phyloP scores from a whole-genome alignment of 2,797 vertebrate genomes.

The Falco columbarius region DNA sequence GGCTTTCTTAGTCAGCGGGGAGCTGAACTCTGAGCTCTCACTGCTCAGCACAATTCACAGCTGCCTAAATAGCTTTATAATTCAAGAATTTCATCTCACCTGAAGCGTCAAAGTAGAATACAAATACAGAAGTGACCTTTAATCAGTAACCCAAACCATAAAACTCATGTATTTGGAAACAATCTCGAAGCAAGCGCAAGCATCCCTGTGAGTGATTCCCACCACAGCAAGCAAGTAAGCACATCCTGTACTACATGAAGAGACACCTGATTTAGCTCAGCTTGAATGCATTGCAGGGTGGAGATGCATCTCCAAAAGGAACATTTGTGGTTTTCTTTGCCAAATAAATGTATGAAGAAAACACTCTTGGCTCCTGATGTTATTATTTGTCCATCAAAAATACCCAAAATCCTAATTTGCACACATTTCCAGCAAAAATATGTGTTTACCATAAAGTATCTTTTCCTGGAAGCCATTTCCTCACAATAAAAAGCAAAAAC shows the following conservation, averaged over 20 bases:
- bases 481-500: not conserved
- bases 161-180: slow-evolving; percentile 8
- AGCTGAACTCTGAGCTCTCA: slow-evolving; percentile 64
- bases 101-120: slow-evolving; percentile 49
- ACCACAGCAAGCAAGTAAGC: not conserved
- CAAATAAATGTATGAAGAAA: not conserved
- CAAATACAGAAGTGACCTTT: slow-evolving; percentile 49
- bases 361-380: not conserved
- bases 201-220: not conserved
- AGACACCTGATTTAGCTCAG: not conserved
- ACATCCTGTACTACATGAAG: not conserved
- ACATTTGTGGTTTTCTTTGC: not conserved
- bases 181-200: not conserved
- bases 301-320: not conserved
- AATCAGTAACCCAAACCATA: slow-evolving; percentile 1
- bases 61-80: slow-evolving; percentile 60
- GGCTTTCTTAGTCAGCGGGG: slow-evolving; percentile 26
- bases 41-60: slow-evolving; percentile 33
- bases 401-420: not conserved
- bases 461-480: not conserved
- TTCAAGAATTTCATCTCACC: slow-evolving; percentile 52
- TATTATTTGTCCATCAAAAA: not conserved
- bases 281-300: not conserved
- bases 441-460: not conserved
- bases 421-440: not conserved